Evolutionary conservation across 2,888 invertebrate genomes (phyloP).

Genomic region (Lasioglossum morio): DNA sequence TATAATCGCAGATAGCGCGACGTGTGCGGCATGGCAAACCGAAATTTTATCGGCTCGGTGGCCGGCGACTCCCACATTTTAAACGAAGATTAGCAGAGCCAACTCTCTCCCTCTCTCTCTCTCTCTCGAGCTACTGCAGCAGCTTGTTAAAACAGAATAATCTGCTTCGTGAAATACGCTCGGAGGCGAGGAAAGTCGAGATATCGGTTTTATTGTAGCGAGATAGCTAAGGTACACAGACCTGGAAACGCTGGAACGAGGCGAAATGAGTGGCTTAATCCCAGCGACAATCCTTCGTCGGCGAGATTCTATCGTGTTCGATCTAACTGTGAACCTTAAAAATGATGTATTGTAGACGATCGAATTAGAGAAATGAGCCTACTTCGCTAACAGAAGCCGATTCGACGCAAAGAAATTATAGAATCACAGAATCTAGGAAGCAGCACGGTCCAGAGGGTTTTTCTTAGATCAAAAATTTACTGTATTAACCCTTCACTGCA

Average conservation of each 20-base stretch:
- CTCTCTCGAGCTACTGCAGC: background rate
- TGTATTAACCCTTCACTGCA: no score
- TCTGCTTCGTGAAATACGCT: background rate
- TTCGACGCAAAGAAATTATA: no score
- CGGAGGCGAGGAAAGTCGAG: background rate
- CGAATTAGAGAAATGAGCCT: no score
- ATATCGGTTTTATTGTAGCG: conserved; percentile 6
- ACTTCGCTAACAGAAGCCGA: background rate
- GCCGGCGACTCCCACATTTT: conserved; percentile 34
- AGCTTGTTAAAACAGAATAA: conserved; percentile 13
- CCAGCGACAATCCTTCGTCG: background rate
- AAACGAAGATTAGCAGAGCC: background rate
- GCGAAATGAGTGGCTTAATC: background rate
- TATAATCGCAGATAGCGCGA: background rate
- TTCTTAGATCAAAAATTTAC: no score
- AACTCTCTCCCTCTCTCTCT: background rate
- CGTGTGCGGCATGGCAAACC: background rate
- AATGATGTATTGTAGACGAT: background rate
- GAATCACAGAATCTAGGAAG: no score
- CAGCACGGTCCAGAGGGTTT: no score
- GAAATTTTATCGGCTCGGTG: conserved; percentile 15
- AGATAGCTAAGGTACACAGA: conserved; percentile 5
- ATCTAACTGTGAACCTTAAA: background rate
- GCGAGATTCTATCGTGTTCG: no score
- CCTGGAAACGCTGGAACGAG: background rate